Base-by-base conservation (phyloP, 1,140 invertebrate genomes). In the Neodiprion fabricii region DNA sequence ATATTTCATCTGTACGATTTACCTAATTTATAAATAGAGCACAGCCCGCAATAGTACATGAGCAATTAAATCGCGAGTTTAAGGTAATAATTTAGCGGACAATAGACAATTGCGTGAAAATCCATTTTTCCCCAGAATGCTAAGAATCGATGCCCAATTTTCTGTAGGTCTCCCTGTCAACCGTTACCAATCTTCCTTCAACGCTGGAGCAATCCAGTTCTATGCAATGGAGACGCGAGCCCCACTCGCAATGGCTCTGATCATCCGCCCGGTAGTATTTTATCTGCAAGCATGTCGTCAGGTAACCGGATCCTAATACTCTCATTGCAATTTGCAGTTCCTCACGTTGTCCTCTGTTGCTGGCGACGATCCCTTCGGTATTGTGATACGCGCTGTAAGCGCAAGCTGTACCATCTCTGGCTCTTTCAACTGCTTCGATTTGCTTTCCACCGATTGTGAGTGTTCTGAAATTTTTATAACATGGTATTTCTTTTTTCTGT, bases 181-280 rank as follows among this genome's bases (percentile, higher is more conserved):
- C 87, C 12, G 86, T 90, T 3, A 89, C 85, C 9, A 90, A 82
- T 53, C 81, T 85, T 70, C 87, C 88, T 50, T 88, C 84, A 12
- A 88, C 86, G 70, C 86, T 88, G 9, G 87, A 85, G 75, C 90
- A 91, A 73, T 91, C 90, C 40, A 90, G 87, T 73, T 91, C 90
- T 77, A 91, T 90, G 77, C 89, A 90, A 77, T 91, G 89, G 9
- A 91, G 80, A n/a, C 86, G 82, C 5, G 86, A 89, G 48, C 90
- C 90, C 89, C 89, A 91, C 28, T 89, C 89, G 72, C 89, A 89
- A 77, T 91, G 90, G 14, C 89, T 89, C 23, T 86, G 86, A 72
- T 91, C 89, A 17, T 86, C 86, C 7, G 80, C 68, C 72, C 89
- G 88, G 79, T 91, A 91, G 71, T 90, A 90, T 79, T 91, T 91